Percentiles rank a stretch among this genome's conserved stretches.
Conservation (phyloP, 2,888 invertebrate genomes). For the Germaria angustata region DNA sequence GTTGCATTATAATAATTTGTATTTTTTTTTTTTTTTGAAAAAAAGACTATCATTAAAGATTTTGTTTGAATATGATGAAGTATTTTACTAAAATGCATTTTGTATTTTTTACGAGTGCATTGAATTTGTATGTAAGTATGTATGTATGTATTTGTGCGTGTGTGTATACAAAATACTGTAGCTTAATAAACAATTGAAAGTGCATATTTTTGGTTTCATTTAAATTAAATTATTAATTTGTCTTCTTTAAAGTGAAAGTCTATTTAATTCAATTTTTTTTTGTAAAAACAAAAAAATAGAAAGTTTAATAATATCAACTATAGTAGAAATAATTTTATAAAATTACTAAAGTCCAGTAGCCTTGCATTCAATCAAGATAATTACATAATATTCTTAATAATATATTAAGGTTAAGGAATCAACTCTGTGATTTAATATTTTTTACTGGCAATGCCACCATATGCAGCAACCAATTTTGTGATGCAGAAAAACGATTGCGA, state of each 20-base stretch:
- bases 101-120: no score
- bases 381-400: no score
- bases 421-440: no score
- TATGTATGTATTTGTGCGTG: no score
- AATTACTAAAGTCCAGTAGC: background rate
- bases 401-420: no score
- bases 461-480: no score
- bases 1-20: constrained; percentile 27
- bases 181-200: constrained; percentile 22
- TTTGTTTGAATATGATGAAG: constrained; percentile 16
- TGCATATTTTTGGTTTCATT: constrained; percentile 2
- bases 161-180: background rate
- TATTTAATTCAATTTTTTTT: background rate
- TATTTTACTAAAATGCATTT: constrained; percentile 11
- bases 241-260: constrained; percentile 17
- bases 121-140: no score
- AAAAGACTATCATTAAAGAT: background rate
- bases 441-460: no score
- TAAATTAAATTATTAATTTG: constrained; percentile 12
- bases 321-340: background rate
- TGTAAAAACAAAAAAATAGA: background rate
- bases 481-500: no score
- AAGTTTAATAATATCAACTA: constrained; percentile 8
- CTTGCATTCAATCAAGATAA: no score
- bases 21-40: background rate